A percentile compares a stretch with the other conserved stretches of the same genome.
phyloP scores from a whole-genome alignment of 2,113 vertebrate species.

The Muscicapa adusta region DNA sequence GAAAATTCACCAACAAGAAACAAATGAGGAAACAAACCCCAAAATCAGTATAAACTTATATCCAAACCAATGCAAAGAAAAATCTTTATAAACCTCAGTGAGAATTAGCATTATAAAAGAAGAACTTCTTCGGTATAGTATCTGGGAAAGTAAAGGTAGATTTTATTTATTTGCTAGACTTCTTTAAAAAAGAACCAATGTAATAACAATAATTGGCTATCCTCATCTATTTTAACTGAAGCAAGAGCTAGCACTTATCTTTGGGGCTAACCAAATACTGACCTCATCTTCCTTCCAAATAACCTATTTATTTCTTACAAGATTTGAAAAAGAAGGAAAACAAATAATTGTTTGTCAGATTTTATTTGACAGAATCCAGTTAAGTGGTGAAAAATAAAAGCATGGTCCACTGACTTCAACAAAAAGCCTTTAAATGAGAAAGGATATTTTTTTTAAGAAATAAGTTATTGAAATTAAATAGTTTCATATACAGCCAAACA shows the following conservation, averaged over 20 bases:
- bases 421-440: not conserved
- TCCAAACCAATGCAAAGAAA: not conserved
- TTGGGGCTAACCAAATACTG: not conserved
- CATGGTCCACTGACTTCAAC: not conserved
- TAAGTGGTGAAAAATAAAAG: not conserved
- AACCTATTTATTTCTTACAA: not conserved
- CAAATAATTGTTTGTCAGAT: not conserved
- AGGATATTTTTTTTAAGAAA: not conserved
- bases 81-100: not conserved
- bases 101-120: not conserved
- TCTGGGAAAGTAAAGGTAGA: not conserved
- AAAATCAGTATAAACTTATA: not conserved
- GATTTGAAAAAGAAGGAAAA: not conserved
- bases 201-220: not conserved
- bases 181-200: not conserved
- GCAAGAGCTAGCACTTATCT: not conserved
- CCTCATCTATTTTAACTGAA: not conserved
- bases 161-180: not conserved
- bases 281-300: not conserved
- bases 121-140: not conserved
- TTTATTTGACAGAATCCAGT: not conserved
- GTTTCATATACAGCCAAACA: not conserved
- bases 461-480: not conserved
- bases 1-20: not conserved
- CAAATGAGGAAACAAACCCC: not conserved